Evolutionary conservation across 1,140 invertebrate genomes (phyloP), one percentile per base, ranked within the genome.

Genomic region (Paramacrobiotus metropolitanus): DNA sequence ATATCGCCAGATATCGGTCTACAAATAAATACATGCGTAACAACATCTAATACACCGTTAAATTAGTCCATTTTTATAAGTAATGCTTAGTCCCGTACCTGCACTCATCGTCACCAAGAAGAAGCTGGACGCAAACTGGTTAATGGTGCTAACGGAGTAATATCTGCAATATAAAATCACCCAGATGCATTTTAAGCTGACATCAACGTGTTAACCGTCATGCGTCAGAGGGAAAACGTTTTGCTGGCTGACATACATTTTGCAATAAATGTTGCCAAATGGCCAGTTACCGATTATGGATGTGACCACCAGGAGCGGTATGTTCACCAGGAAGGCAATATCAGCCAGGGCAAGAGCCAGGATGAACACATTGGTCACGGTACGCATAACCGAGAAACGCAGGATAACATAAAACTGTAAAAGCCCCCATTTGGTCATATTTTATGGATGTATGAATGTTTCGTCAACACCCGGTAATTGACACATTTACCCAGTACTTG

Each of bases 361-460:
- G 61, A 96, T 93, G 73, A 94, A 96, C 77, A 92, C 86, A 68
- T 95, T 95, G 34, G 91, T 94, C 0, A 95, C 90, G 0, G 90
- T 95, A 70, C 95, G 89, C 90, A 95, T 95, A 72, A 93, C 93
- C 29, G 86, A 87, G 73, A 85, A 89, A 2, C 87, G 78, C n/a
- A 89, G 70, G 1, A 95, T 87, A 4, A 95, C 90, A 74, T 94
- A 94, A 65, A 96, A 87, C 30, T 97, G 92, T 2, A 97, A n/a
- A n/a, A n/a, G n/a, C n/a, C n/a, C n/a, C n/a, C n/a, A n/a, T n/a
- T n/a, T n/a, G n/a, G n/a, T n/a, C n/a, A n/a, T n/a, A n/a, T n/a
- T n/a, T n/a, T n/a, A n/a, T n/a, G n/a, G n/a, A n/a, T n/a, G n/a
- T n/a, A n/a, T n/a, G n/a, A n/a, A n/a, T n/a, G n/a, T n/a, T n/a